A percentile compares a stretch with the other conserved stretches of the same genome.
These are phyloP conservation scores for Anastrepha ludens DNA, from an alignment of 1,140 invertebrate species.

Conservation along the genomic window DNA sequence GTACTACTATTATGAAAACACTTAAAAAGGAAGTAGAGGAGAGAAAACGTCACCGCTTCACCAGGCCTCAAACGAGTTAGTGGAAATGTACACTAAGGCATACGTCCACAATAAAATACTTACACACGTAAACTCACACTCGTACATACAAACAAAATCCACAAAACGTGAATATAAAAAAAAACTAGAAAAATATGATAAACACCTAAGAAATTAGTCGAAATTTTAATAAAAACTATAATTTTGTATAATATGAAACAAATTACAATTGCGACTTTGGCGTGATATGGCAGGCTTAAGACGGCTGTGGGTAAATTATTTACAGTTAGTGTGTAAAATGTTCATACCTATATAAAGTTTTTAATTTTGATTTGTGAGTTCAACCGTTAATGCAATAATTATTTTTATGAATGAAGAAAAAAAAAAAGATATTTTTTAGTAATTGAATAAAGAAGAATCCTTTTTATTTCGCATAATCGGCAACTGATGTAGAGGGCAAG, in stretches of 20 bases:
- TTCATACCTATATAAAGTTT: slow-evolving; percentile 35
- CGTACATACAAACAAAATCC: background rate
- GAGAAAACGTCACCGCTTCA: background rate
- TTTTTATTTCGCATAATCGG: background rate
- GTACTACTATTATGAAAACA: slow-evolving; percentile 1
- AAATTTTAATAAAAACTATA: slow-evolving; percentile 42
- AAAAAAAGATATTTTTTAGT: slow-evolving; percentile 28
- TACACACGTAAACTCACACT: background rate
- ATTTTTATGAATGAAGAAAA: background rate
- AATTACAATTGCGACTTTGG: background rate
- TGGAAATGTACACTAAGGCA: background rate
- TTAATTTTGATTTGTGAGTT: slow-evolving; percentile 8
- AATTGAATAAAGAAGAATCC: background rate
- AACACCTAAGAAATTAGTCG: slow-evolving; percentile 25
- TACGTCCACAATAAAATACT: background rate
- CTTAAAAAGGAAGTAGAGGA: background rate
- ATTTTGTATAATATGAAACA: slow-evolving; percentile 57
- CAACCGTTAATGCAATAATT: background rate
- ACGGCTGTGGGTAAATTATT: slow-evolving; percentile 32
- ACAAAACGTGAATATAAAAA: slow-evolving; percentile 17
- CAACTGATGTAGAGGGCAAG: background rate
- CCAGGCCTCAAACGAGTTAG: background rate
- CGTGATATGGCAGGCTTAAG: background rate
- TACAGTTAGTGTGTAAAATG: background rate
- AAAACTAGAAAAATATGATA: slow-evolving; percentile 52